These are phyloP conservation scores for Acanthaster planci DNA, from an alignment of 35 echinoderm and acorn worm species.

Conservation along the genomic window DNA sequence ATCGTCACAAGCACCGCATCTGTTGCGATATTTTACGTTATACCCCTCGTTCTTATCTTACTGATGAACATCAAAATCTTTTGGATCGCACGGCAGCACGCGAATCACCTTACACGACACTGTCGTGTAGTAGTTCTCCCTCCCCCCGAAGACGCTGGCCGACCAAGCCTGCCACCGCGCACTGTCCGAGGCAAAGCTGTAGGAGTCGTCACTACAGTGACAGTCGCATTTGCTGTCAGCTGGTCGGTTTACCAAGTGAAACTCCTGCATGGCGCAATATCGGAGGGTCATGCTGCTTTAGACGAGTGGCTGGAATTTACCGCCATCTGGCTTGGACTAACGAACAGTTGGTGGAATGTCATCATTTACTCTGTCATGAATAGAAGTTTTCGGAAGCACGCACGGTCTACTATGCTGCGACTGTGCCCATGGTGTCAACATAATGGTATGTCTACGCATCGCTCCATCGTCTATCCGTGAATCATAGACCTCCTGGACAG, in stretches of 20 bases:
- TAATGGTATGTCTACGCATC: too few relatives aligned
- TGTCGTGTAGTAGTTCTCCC: background rate
- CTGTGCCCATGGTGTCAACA: background rate
- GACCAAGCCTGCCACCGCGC: background rate
- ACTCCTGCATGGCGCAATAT: background rate
- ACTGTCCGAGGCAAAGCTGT: conserved; percentile 11
- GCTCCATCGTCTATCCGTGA: too few relatives aligned
- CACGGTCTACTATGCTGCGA: background rate
- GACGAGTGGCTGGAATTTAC: background rate
- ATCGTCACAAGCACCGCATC: background rate
- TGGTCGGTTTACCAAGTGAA: conserved; percentile 5
- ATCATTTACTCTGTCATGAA: conserved; percentile 18
- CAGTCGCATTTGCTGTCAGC: background rate
- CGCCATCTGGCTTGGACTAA: background rate
- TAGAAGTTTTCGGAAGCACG: background rate
- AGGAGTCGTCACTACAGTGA: background rate
- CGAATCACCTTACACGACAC: background rate
- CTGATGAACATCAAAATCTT: background rate
- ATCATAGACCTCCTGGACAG: too few relatives aligned
- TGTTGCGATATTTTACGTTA: background rate
- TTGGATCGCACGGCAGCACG: conserved; percentile 5
- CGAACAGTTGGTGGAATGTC: conserved; percentile 23
- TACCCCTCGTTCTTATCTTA: background rate
- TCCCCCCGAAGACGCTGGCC: background rate
- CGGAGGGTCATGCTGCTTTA: background rate